A percentile compares a stretch with the other conserved stretches of the same genome.
Conservation (phyloP, 1,140 invertebrate species). For the Arion vulgaris region DNA sequence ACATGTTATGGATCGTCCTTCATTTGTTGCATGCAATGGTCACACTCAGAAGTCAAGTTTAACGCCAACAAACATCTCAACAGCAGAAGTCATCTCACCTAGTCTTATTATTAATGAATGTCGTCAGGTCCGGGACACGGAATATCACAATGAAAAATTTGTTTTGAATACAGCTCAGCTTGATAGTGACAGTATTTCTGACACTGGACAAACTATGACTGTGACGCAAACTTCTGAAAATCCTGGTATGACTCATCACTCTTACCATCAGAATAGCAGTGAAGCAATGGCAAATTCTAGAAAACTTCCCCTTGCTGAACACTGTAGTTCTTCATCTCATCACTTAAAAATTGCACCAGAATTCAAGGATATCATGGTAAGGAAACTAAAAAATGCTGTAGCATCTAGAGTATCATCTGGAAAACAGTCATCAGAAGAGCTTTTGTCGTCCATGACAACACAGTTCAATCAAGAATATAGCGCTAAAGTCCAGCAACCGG, state of each 20-base stretch:
- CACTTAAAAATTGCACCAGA: neutral
- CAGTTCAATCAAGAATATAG: too few species aligned
- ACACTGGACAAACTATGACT: too few species aligned
- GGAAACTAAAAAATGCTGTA: neutral
- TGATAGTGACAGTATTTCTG: too few species aligned
- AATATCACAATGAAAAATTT: neutral
- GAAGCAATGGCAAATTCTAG: neutral
- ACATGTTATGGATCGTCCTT: too few species aligned
- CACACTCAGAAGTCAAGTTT: neutral
- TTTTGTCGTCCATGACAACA: neutral
- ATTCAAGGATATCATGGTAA: neutral
- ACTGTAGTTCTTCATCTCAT: neutral
- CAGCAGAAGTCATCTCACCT: neutral
- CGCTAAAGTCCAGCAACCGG: neutral
- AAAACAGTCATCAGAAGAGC: neutral
- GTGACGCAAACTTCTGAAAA: neutral
- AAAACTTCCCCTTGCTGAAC: neutral
- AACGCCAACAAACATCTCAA: neutral
- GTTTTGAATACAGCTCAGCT: too few species aligned
- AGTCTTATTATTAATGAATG: too few species aligned
- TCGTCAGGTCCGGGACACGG: too few species aligned
- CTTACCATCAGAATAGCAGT: neutral
- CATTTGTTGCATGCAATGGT: neutral
- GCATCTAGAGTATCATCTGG: neutral
- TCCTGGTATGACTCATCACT: neutral